Conservation (phyloP, 2,797 vertebrate species). For the Babyrousa celebensis region DNA sequence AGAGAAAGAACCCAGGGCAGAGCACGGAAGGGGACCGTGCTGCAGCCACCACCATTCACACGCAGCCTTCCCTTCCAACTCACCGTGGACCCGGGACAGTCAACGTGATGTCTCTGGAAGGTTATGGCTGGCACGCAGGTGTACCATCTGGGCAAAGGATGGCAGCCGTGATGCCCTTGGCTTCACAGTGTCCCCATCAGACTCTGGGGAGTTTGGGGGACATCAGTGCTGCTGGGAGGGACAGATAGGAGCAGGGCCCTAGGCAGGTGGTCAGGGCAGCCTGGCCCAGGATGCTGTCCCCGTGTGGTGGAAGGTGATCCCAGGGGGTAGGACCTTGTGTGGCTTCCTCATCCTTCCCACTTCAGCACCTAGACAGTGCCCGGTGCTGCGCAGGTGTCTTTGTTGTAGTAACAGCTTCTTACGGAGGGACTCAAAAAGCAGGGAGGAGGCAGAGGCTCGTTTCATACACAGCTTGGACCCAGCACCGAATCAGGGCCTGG, state of each 20-base stretch:
- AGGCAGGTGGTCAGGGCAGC: neutral
- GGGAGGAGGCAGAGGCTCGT: neutral
- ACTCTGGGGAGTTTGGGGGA: neutral
- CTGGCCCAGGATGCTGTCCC: neutral
- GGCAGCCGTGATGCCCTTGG: neutral
- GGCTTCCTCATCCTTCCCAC: neutral
- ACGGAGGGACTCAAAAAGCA: neutral
- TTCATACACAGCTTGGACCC: neutral
- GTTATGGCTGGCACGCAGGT: no score
- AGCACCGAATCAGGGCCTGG: neutral
- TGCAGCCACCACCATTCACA: fast-evolving
- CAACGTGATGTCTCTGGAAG: neutral
- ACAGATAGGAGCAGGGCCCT: neutral
- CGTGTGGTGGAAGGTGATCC: neutral
- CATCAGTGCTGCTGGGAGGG: neutral
- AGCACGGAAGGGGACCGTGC: neutral
- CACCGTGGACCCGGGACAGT: fast-evolving
- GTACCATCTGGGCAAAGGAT: fast-evolving
- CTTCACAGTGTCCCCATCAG: neutral
- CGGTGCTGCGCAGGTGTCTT: fast-evolving
- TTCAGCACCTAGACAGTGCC: neutral
- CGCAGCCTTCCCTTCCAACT: neutral
- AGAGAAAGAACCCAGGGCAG: neutral
- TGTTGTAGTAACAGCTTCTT: neutral
- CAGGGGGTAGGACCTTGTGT: neutral